Evolutionary conservation across 2,888 invertebrate species (phyloP).

Genomic region (Macrophya alboannulata): DNA sequence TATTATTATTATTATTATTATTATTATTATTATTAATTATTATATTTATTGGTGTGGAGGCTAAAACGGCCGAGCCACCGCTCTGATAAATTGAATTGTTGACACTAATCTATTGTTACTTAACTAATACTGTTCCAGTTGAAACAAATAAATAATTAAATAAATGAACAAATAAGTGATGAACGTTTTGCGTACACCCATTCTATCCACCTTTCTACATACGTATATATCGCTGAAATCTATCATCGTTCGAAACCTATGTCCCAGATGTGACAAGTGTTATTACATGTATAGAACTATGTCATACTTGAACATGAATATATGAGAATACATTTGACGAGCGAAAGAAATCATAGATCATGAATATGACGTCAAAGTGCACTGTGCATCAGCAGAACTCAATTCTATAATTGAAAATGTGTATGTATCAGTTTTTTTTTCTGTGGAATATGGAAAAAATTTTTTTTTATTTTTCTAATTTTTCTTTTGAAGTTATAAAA

Average conservation of each 20-base stretch:
- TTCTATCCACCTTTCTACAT: background rate
- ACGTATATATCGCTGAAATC: background rate
- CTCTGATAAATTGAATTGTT: conserved; percentile 66
- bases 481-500: too few relatives aligned
- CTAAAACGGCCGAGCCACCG: conserved; percentile 67
- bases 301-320: background rate
- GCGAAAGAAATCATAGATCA: background rate
- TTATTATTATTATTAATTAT: conserved; percentile 65
- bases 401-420: background rate
- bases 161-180: conserved; percentile 58
- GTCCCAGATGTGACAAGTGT: background rate
- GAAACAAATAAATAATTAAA: conserved; percentile 62
- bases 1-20: conserved; percentile 70
- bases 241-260: background rate
- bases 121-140: conserved; percentile 67
- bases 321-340: background rate
- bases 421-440: background rate
- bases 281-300: background rate
- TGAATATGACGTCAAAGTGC: background rate
- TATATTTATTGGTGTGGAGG: conserved; percentile 74
- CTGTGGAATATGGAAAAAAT: too few relatives aligned
- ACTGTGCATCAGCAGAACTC: background rate
- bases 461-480: too few relatives aligned
- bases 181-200: conserved; percentile 6
- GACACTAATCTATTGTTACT: conserved; percentile 68